Base-by-base conservation (phyloP, 2,797 vertebrate species). In the Heterohyrax brucei region DNA sequence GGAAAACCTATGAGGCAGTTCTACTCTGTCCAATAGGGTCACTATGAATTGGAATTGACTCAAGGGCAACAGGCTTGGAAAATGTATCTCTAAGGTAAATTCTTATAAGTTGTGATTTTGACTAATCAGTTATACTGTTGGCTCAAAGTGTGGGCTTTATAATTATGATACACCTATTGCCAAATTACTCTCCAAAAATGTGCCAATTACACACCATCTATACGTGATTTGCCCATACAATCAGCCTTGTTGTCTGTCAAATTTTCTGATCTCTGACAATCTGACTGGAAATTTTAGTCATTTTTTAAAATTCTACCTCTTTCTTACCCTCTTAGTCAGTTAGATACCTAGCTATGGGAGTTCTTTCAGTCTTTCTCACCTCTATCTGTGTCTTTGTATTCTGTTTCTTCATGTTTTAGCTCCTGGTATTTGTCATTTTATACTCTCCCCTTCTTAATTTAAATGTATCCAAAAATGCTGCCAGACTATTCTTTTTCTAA, bases 361-460 rank as follows among this genome's bases (percentile, higher is more conserved):
- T 62, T 94, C 48, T 81, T 87, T 86, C 46, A 33, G 39, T 77
- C 39, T 92, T 61, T 77, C 14, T 89, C 76, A 46, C 7, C 6
- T 77, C 50, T 24, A 76, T 30, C 56, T 76, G 4, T 50, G n/a
- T 80, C 84, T 96, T 66, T 85, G 48, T 87, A 92, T 82, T 94
- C 86, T 81, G 39, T 53, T 61, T n/a, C 56, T 70, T 94, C 53
- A 77, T n/a, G 16, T 39, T 46, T 30, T 80, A 72, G 53, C 46
- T 93, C 19, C 53, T 39, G 46, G 24, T 68, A 82, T 46, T 10
- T 59, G 28, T 83, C 90, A 89, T 78, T 77, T 62, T 39, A 77
- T 70, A 87, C 24, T 87, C 30, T 88, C 13, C 80, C 39, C 24
- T 79, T 96, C 89, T 50, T 73, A 89, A 92, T 24, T 95, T 46